Evolutionary conservation across 2,888 invertebrate genomes (phyloP).

Genomic region (Drosophila flavopinicola): DNA sequence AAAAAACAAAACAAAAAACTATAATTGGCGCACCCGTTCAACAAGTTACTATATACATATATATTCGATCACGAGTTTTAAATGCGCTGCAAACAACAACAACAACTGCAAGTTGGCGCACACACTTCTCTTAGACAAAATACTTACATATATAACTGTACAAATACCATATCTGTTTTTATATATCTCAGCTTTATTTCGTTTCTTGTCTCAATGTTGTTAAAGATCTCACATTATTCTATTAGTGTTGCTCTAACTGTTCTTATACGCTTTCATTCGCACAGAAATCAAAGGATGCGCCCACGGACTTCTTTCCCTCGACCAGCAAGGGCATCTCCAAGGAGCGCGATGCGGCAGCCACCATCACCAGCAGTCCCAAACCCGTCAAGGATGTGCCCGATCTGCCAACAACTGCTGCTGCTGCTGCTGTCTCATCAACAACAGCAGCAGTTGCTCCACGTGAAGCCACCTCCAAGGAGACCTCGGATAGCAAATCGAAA

Average conservation of each 20-base stretch:
- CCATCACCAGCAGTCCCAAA: constrained; percentile 42
- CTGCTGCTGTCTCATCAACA: constrained; percentile 27
- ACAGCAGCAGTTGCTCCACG: constrained; percentile 40
- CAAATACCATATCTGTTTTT: constrained; percentile 11
- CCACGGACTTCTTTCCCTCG: constrained; percentile 68
- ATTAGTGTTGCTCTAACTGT: neutral
- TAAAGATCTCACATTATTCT: neutral
- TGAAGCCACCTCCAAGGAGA: constrained; percentile 61
- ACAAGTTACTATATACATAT: constrained; percentile 31
- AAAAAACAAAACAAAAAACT: constrained; percentile 33
- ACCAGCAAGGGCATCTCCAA: constrained; percentile 74
- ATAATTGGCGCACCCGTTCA: constrained; percentile 71
- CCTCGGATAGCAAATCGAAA: constrained; percentile 74
- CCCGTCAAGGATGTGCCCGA: constrained; percentile 55
- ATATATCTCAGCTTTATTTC: constrained; percentile 47
- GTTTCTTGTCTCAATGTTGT: constrained; percentile 55
- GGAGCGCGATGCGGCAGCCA: constrained; percentile 63
- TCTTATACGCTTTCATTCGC: constrained; percentile 4
- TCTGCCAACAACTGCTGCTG: constrained; percentile 48
- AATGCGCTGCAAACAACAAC: constrained; percentile 60
- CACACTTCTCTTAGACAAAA: constrained; percentile 40
- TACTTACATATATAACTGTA: constrained; percentile 32
- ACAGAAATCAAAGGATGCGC: constrained; percentile 79
- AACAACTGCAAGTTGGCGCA: constrained; percentile 64
- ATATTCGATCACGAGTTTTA: constrained; percentile 54